These are phyloP conservation scores for Neolamprologus kungweensis DNA, from an alignment of 2,113 vertebrate genomes.

Conservation along the genomic window DNA sequence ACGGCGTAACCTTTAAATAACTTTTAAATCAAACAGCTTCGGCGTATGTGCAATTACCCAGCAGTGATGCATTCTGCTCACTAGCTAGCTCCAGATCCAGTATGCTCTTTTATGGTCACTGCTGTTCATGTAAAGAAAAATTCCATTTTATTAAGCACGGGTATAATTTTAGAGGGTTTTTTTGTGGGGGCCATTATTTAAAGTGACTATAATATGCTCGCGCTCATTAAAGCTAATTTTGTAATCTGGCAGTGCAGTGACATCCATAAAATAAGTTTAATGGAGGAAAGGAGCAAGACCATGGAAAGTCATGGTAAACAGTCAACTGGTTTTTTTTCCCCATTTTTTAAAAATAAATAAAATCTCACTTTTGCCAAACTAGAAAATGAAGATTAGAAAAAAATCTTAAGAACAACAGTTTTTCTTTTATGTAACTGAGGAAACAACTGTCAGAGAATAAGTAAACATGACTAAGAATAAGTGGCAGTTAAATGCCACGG, in stretches of 20 bases:
- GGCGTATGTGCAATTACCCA: not conserved
- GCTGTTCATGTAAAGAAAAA: not conserved
- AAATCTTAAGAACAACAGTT: not conserved
- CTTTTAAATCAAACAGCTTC: slow-evolving; percentile 13
- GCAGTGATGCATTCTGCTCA: slow-evolving; percentile 8
- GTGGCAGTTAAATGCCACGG: not conserved
- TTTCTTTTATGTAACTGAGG: not conserved
- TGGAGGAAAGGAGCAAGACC: not conserved
- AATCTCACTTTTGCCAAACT: not conserved
- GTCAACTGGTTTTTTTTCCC: not conserved
- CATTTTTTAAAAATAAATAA: not conserved
- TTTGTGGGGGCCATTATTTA: not conserved
- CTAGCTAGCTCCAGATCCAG: not conserved
- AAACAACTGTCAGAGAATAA: not conserved
- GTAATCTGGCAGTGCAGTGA: not conserved
- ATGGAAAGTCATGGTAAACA: not conserved
- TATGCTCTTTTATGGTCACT: slow-evolving; percentile 22
- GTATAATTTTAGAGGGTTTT: not conserved
- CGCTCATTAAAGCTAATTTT: not conserved
- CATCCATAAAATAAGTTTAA: not conserved
- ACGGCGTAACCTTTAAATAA: not conserved
- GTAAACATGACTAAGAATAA: not conserved
- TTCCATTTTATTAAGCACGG: not conserved
- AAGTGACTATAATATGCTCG: not conserved
- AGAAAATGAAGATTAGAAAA: not conserved